Base-by-base conservation (phyloP, 2,888 invertebrate genomes). In the Plagiodera versicolora region DNA sequence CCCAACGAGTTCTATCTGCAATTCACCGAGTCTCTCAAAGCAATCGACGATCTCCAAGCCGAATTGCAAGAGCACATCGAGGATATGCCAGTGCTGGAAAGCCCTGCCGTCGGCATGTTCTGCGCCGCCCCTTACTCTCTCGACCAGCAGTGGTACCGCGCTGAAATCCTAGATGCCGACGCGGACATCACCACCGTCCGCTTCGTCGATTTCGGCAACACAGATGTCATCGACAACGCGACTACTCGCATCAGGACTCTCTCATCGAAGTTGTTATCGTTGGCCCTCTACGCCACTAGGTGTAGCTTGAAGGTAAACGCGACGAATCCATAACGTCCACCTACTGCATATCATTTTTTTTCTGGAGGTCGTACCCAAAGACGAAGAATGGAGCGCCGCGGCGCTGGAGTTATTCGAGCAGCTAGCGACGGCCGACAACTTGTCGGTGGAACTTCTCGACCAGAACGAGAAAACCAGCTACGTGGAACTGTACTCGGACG, bases 121-220 rank as follows among this genome's bases (percentile, higher is more conserved):
- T 92, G 91, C 70, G 83, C 88, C 50, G 95, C 95, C 0, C 88
- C 90, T 72, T 96, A 93, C 77, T 86, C 88, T 0, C 88, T 87
- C 1, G 94, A 97, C 75, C 89, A 90, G 44, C 85, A 86, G 65
- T 98, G 98, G 97, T 98, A 98, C 78, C 85, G 72, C 60, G 97
- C 95, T 0, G 88, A 88, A 74, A 89, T 98, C 8, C 85, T 95
- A 44, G 94, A 93, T 75, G 85, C 89, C 0, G 89, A 89, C 65
- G 83, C 85, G 5, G 91, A 91, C 65, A 87, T 91, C 39, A 90
- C 88, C 9, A 90, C 90, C 0, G 86, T 92, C 0, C 85, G 90
- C 30, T 92, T 91, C 70, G 85, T 91, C 11, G 92, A 92, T 75
- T 91, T 86, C 70, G 92, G 92, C 9, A 91, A 91, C 72, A 90